phyloP scores from a whole-genome alignment of 2,113 vertebrate species.

The Pygoscelis antarcticus region DNA sequence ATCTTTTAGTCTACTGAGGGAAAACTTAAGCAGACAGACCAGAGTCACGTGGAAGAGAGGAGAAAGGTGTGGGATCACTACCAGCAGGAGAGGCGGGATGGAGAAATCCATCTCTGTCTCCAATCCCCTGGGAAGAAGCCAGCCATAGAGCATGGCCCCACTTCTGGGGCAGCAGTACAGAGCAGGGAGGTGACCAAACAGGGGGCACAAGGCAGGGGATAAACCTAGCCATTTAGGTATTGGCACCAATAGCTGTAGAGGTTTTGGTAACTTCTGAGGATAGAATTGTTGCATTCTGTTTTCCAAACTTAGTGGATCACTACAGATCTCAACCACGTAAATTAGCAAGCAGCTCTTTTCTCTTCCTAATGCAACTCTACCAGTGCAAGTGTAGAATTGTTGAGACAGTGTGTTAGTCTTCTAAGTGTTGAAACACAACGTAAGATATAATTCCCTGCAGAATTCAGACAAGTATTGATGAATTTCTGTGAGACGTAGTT shows the following conservation, averaged over 20 bases:
- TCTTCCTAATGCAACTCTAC: neutral
- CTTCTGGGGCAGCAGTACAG: neutral
- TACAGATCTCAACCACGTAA: neutral
- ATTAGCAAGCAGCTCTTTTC: neutral
- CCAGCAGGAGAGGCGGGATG: neutral
- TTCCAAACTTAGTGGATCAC: neutral
- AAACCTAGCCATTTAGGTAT: neutral
- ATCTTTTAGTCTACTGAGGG: neutral
- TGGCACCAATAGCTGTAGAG: neutral
- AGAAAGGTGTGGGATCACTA: too few relatives aligned
- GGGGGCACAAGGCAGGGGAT: neutral
- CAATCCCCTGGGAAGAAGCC: neutral
- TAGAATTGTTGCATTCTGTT: neutral
- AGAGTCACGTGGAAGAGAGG: neutral
- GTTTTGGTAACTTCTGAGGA: neutral
- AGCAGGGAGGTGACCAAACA: neutral
- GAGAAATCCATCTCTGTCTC: neutral
- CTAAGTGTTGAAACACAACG: neutral
- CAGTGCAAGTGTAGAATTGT: neutral
- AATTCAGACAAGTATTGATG: neutral
- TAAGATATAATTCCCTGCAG: neutral
- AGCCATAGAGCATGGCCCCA: neutral
- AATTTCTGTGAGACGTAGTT: neutral
- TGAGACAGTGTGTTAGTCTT: neutral
- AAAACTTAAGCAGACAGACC: neutral